Base-by-base conservation (phyloP, 2,113 vertebrate species). In the Rhineura floridana region DNA sequence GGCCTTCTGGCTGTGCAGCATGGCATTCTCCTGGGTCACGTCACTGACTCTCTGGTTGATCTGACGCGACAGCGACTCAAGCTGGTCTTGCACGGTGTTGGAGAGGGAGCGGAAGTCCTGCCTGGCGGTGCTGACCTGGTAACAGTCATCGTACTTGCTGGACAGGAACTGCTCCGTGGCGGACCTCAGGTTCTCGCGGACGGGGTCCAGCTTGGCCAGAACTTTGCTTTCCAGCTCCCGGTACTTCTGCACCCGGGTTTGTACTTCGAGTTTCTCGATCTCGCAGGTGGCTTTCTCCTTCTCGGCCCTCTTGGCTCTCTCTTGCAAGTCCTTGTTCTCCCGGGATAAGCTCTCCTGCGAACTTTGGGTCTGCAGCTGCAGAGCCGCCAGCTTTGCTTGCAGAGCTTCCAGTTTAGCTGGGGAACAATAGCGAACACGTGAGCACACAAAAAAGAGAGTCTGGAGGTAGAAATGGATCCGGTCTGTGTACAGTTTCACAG, bases 121-220 rank as follows among this genome's bases (percentile, higher is more conserved):
- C n/a, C 9, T 15, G 0, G 30, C 7, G 44, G 0, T 17, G 75
- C 9, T 25, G 23, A 25, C 1, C 3, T 84, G 65, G 48, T 73
- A 73, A 25, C 85, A 79, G 1, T 9, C 1, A 23, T 1, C 2
- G 19, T 2, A 0, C 6, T 48, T 42, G 6, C 28, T 19, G 46
- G 1, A 1, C 6, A 39, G 15, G 1, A 23, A 2, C 13, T 10
- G n/a, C 0, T 69, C 84, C 6, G 6, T 17, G 1, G 59, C 6
- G 1, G 11, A 0, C 11, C 6, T 63, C n/a, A 86, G 7, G 6
- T 30, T 30, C 23, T 42, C 12, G 1, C 3, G 33, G 50, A 12
- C 46, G 0, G 75, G 33, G 0, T 36, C 23, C 28, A 86, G 3
- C 21, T 39, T 6, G 6, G 21, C 6, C n/a, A 42, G 0, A 33